Evolutionary conservation across 2,113 vertebrate genomes (phyloP), one percentile per base, ranked within the genome.

Genomic region (Hemicordylus capensis): DNA sequence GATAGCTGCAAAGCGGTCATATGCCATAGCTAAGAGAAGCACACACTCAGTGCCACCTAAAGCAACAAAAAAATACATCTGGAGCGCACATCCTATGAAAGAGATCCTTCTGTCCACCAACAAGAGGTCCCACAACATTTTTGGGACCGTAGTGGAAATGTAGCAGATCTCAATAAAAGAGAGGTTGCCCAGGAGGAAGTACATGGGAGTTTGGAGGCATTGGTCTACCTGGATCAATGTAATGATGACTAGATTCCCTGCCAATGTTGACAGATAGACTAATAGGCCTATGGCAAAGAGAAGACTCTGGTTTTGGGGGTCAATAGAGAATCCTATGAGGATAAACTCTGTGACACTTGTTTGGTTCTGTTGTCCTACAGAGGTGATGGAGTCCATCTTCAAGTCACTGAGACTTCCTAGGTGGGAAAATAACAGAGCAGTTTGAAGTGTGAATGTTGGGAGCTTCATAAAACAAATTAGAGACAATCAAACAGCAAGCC

Each of bases 161-260:
- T 37, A 91, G 39, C 73, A 73, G 46, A 89, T 88, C 34, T 89
- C 86, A 58, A 86, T 58, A 74, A 59, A 81, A 28, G 86, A 88
- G 34, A 91, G 76, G 37, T 89, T 83, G 61, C 86, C 74, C 76
- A 88, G 90, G 73, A 88, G 77, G 59, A 88, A 86, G 51, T 84
- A 91, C 88, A 86, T 86, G 67, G 90, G 86, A 7, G 51, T 88
- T 80, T 89, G 83, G 20, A 91, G 76, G 14, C 4, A 80, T 42
- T 76, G 20, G n/a, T 86, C 37, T 10, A 56, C 77, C 51, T 80
- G 63, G 83, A 79, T 88, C 19, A 89, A 74, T 64, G 48, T 85
- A 67, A 88, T 78, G 44, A 86, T 88, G 76, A 46, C 42, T n/a
- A 88, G 64, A n/a, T 90, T 90, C 80, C 78, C 86, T 39, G 34